phyloP scores from a whole-genome alignment of 1,140 invertebrate species.

The Bombus polaris region DNA sequence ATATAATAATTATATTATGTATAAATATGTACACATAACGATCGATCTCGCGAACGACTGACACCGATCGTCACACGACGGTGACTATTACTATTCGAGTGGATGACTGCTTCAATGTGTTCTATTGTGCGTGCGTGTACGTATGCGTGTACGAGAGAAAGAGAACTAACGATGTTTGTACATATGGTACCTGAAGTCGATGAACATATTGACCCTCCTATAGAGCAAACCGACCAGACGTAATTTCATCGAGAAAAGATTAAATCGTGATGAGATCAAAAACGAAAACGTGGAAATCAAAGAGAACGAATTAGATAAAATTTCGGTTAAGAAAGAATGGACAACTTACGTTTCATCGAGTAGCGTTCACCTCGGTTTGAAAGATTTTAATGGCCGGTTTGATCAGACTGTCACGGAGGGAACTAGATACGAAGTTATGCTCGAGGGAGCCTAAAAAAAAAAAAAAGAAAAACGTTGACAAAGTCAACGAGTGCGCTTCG shows the following conservation, averaged over 20 bases:
- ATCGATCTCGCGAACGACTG: slow-evolving; percentile 54
- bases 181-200: slow-evolving; percentile 69
- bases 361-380: too few species aligned
- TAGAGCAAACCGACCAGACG: slow-evolving; percentile 29
- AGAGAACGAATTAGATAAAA: background rate
- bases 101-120: slow-evolving; percentile 26
- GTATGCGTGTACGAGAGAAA: slow-evolving; percentile 1
- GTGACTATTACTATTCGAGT: slow-evolving; percentile 7
- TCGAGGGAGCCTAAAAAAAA: slow-evolving; percentile 22
- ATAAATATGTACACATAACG: slow-evolving; percentile 57
- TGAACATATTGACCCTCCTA: slow-evolving; percentile 61
- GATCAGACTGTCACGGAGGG: slow-evolving; percentile 33
- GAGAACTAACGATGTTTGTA: slow-evolving; percentile 56
- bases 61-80: slow-evolving; percentile 6
- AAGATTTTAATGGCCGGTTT: slow-evolving; percentile 39
- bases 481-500: slow-evolving; percentile 5
- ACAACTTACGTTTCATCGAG: background rate
- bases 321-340: background rate
- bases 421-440: slow-evolving; percentile 52
- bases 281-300: too few species aligned
- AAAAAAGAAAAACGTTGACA: slow-evolving; percentile 5
- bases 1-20: slow-evolving; percentile 60
- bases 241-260: background rate
- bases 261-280: background rate
- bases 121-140: background rate